Base-by-base conservation (phyloP, 2,113 vertebrate species). In the Pica pica region DNA sequence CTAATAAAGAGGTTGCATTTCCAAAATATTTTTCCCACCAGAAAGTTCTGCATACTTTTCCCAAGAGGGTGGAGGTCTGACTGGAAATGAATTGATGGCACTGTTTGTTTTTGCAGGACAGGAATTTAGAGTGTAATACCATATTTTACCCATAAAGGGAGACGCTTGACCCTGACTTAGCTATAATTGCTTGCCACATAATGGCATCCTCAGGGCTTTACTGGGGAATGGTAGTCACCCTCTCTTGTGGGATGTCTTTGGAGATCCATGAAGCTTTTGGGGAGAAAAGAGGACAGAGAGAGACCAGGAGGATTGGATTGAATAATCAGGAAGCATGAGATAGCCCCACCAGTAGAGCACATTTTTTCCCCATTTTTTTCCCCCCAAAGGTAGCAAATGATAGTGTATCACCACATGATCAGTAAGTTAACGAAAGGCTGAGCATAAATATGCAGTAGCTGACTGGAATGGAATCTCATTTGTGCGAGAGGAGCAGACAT, bases 401-500 rank as follows among this genome's bases (percentile, higher is more conserved):
- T 67, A 80, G n/a, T 39, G 46, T 83, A 85, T 82, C 69, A 95
- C 31, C 63, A 76, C 52, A 71, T 81, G 76, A 93, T 77, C 92
- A 75, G 61, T 78, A 95, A 47, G 35, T 94, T 94, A 80, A 95
- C 59, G 65, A 94, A 95, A 96, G 46, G 68, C 59, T 94, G 95
- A 95, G 97, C 94, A 89, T 87, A 96, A 91, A 94, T 91, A 95
- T 82, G 82, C 91, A 97, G 95, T 93, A 93, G 93, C 91, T 97
- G 84, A 94, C 94, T 96, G 97, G 95, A 95, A 91, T 94, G 97
- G 97, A 97, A 97, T 97, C 97, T 97, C 97, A 94, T 95, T 96
- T 95, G 70, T 95, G 76, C 0, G 0, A 94, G 59, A 73, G 75
- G 71, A 97, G 96, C 81, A 97, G 95, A 95, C 89, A 69, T 60